Base-by-base conservation (phyloP, 2,888 invertebrate species). In the Tortrix viridana region DNA sequence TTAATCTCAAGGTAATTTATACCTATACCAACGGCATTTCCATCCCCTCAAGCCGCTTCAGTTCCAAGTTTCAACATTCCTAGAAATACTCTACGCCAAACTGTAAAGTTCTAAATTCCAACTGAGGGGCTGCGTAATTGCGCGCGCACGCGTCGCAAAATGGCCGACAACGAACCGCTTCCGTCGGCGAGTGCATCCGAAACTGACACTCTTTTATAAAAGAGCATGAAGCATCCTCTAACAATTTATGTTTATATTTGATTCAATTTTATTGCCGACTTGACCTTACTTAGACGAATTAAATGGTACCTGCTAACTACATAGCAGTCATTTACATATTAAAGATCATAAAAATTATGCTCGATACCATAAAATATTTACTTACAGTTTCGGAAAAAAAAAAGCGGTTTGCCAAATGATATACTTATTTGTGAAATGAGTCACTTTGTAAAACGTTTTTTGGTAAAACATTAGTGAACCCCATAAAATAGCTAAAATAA, bases 161-260 rank as follows among this genome's bases (percentile, higher is more conserved):
- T 79, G 84, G 81, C 52, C 58, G 52, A 73, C 80, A 85, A 84
- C 83, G 77, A 80, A 79, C 77, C 77, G 72, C 84, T 83, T 86
- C 88, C 87, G 83, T 72, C 71, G 76, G 81, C 84, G 83, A 86
- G 84, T 87, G 87, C 85, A 77, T 66, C 68, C 74, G 80, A 81
- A 73, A 79, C 69, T 73, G 79, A 80, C 76, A 76, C 74, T 50
- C 61, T 58, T 60, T 58, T 32, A 32, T 32, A 32, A 32, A 32
- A 32, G 32, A 32, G 32, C 12, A 32, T 32, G 12, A 32, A 32
- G 32, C 32, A 32, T 32, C 12, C 32, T 12, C 3, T 12, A 32
- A 32, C 3, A 12, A 12, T 32, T 32, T 32, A 32, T 32, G 32
- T 12, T 32, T 9, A 32, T 32, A 32, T 32, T 32, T 32, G 32